These are phyloP conservation scores for Oryzias woworae DNA, from an alignment of 2,113 vertebrate genomes.

Conservation along the genomic window DNA sequence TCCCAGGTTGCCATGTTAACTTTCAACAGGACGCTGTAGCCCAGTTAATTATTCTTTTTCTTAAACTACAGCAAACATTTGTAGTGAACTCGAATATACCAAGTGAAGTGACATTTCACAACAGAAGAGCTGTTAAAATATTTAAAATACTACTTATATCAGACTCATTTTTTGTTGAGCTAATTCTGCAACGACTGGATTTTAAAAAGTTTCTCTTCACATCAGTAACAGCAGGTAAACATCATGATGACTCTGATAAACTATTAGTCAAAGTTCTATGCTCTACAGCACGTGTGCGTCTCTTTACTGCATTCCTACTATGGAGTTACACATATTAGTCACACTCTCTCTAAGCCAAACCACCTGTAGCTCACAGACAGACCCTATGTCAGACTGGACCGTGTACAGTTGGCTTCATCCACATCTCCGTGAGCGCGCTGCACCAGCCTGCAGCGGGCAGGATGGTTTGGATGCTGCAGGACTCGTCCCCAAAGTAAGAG, in stretches of 20 bases:
- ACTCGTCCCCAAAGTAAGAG: constrained; percentile 36
- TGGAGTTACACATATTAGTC: constrained; percentile 25
- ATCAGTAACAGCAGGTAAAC: no score
- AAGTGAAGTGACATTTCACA: no score
- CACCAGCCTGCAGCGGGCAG: constrained; percentile 14
- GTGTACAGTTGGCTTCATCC: constrained; percentile 19
- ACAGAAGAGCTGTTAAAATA: no score
- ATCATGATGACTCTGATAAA: no score
- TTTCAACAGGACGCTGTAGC: constrained; percentile 2
- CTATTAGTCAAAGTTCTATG: not conserved
- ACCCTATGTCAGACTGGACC: constrained; percentile 13
- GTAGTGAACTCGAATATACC: not conserved
- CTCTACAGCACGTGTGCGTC: not conserved
- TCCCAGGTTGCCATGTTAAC: constrained; percentile 11
- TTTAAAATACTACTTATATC: no score
- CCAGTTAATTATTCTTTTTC: not conserved
- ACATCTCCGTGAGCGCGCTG: not conserved
- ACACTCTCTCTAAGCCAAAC: constrained; percentile 36
- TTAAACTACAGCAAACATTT: constrained; percentile 3
- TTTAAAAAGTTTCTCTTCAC: no score
- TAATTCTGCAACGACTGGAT: no score
- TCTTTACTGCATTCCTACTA: constrained; percentile 17
- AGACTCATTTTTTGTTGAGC: no score
- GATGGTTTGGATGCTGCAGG: constrained; percentile 22
- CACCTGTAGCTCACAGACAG: constrained; percentile 24